phyloP scores from a whole-genome alignment of 2,888 invertebrate species.

The Eupithecia abbreviata region DNA sequence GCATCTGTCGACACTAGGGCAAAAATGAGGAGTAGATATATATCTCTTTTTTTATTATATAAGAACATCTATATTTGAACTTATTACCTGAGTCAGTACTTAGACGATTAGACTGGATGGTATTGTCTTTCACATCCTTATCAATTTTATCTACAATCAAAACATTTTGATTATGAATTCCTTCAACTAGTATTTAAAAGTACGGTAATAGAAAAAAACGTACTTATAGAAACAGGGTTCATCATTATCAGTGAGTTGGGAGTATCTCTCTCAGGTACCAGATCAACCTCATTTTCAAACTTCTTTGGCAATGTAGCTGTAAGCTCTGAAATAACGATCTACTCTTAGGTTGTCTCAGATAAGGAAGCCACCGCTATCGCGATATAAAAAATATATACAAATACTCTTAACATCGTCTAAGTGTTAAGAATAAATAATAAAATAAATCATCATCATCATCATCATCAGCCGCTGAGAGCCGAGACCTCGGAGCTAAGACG shows the following conservation, averaged over 20 bases:
- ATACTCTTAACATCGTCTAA: too few species aligned
- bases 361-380: too few species aligned
- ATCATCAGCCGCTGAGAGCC: too few species aligned
- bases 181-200: neutral
- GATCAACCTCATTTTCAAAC: constrained; percentile 16
- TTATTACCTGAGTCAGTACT: constrained; percentile 57
- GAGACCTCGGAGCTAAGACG: too few species aligned
- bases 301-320: constrained; percentile 13
- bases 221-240: constrained; percentile 52
- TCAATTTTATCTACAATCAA: constrained; percentile 55
- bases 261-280: constrained; percentile 15
- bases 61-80: neutral
- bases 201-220: neutral
- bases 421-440: too few species aligned
- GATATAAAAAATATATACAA: too few species aligned
- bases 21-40: constrained; percentile 48
- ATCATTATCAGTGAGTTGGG: constrained; percentile 39
- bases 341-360: neutral
- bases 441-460: too few species aligned
- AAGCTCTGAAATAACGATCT: constrained; percentile 19
- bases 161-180: constrained; percentile 34
- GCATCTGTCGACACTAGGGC: constrained; percentile 53
- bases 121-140: constrained; percentile 53
- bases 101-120: constrained; percentile 57
- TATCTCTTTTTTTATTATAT: neutral